Evolutionary conservation across 2,797 vertebrate genomes (phyloP), one percentile per base, ranked within the genome.

Genomic region (Rallus crepitans): DNA sequence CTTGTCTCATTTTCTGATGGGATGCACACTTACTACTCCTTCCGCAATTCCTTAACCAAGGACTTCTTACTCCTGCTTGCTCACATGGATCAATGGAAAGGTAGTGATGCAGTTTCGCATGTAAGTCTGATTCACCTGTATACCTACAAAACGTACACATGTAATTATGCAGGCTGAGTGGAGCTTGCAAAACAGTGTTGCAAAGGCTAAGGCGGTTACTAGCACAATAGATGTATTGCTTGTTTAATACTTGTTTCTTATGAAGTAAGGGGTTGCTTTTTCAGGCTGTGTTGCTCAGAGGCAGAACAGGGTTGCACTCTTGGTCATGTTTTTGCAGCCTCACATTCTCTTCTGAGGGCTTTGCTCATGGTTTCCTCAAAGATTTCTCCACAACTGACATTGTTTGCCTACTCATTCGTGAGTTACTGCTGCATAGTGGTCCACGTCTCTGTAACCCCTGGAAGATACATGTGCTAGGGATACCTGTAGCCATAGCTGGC

Each of bases 371-470:
- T 19, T 52, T 86, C 45, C 30, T 86, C 9, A 7, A 79, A 47
- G 53, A 68, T 69, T 79, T 75, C 27, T 59, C 27, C 35, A n/a
- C 30, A 55, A 37, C 40, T 79, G 12, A 50, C 6, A 19, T 20
- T 68, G 17, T 48, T 71, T 89, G 56, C 25, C 15, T 30, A 16
- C n/a, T 82, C 1, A 0, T 89, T 75, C 18, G 3, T 28, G 55
- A 68, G 9, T 57, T 65, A 21, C 42, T 48, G 55, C 12, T n/a
- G 17, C 8, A 19, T 15, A 42, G n/a, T 12, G 4, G 8, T 57
- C 24, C 12, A 8, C 0, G 1, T 18, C 13, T 31, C 35, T 1
- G 0, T 66, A 55, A 75, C 13, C 10, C 14, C 31, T 53, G 14
- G 39, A 42, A 77, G 27, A 15, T 56, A 27, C 7, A 10, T 48